Conservation (phyloP, 2,888 invertebrate species). For the Chrysodeixis includens region DNA sequence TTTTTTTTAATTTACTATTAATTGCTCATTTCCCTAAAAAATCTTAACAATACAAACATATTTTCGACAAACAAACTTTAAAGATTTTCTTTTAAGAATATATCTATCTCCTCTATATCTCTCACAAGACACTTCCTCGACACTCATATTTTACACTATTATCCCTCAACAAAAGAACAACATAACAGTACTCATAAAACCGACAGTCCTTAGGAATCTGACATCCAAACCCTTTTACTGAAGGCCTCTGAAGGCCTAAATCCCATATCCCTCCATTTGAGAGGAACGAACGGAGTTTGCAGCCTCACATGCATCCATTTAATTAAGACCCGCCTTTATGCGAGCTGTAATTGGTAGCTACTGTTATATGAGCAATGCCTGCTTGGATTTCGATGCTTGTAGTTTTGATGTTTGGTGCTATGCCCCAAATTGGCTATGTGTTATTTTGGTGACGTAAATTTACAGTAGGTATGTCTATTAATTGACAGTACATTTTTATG, state of each 20-base stretch:
- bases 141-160: neutral
- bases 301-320: conserved; percentile 33
- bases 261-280: conserved; percentile 33
- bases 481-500: too few species aligned
- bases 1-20: too few species aligned
- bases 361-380: neutral
- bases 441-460: too few species aligned
- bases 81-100: too few species aligned
- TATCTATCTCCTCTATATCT: neutral
- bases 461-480: too few species aligned
- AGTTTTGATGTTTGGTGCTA: too few species aligned
- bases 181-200: conserved; percentile 16
- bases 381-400: neutral
- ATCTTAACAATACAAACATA: too few species aligned
- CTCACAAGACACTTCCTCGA: neutral
- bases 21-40: too few species aligned
- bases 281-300: conserved; percentile 34
- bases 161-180: conserved; percentile 23
- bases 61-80: too few species aligned
- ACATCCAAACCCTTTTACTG: conserved; percentile 43
- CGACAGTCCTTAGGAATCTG: conserved; percentile 46
- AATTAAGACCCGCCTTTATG: conserved; percentile 24
- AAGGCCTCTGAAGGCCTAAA: conserved; percentile 10
- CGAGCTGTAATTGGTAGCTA: conserved; percentile 24
- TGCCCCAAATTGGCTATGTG: too few species aligned